Percentiles rank a stretch among this genome's conserved stretches.
Conservation (phyloP, 2,888 invertebrate genomes). For the Yponomeuta malinellus region DNA sequence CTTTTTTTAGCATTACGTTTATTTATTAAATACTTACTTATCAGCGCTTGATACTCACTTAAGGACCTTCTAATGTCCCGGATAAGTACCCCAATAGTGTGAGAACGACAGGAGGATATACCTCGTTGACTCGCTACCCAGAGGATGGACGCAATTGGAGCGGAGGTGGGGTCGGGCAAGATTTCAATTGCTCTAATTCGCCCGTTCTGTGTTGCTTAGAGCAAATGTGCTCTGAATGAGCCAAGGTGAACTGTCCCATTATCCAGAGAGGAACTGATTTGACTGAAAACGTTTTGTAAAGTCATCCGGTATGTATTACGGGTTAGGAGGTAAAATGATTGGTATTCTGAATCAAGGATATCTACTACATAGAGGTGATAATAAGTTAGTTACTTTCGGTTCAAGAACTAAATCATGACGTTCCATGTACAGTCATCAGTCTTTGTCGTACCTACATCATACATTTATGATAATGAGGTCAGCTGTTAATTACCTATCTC, state of each 20-base stretch:
- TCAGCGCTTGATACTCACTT: neutral
- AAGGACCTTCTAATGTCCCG: neutral
- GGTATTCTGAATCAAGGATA: too few relatives aligned
- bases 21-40: too few relatives aligned
- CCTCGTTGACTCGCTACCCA: slow-evolving; percentile 4
- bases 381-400: too few relatives aligned
- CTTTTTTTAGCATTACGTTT: too few relatives aligned
- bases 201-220: neutral
- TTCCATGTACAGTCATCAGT: too few relatives aligned
- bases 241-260: neutral
- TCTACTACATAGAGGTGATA: too few relatives aligned
- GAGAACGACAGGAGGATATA: slow-evolving; percentile 5
- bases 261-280: neutral
- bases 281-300: neutral
- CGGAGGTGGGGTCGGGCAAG: neutral
- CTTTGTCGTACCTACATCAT: too few relatives aligned
- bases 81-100: neutral
- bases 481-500: too few relatives aligned
- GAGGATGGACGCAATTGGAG: slow-evolving; percentile 6
- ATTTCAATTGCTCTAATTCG: slow-evolving; percentile 3
- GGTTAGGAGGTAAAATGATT: too few relatives aligned
- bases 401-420: too few relatives aligned
- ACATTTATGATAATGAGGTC: too few relatives aligned
- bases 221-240: neutral
- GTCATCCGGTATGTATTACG: neutral